Evolutionary conservation across 2,888 invertebrate species (phyloP), one percentile per base, ranked within the genome.

Genomic region (Drosophila subquinaria): DNA sequence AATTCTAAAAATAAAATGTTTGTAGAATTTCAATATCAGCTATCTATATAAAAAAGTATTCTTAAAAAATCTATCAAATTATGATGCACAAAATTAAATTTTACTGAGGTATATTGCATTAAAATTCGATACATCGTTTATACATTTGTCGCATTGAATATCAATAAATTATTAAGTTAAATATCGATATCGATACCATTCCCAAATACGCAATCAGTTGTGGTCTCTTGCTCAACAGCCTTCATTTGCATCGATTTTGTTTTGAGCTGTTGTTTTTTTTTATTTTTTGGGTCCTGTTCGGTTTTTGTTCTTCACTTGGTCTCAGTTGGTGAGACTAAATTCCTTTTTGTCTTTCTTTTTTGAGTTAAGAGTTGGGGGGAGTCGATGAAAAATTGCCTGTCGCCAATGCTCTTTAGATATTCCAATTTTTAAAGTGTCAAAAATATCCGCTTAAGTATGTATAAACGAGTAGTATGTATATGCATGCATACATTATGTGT

Each of bases 391-490:
- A 87, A 84, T 84, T 79, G 82, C 71, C 82, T 81, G 85, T 79
- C 87, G 88, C 78, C 72, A 66, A 67, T 77, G 78, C 73, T 68
- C 71, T 72, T 69, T 69, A 83, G 84, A 87, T 87, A 89, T 87
- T 81, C 79, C 79, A 83, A 84, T 89, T 84, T 84, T 89, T 81
- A 79, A 87, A 84, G 89, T 84, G 84, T 87, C 89, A 84, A 75
- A 89, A 83, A 76, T 84, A 79, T 84, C 68, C 69, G 78, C 73
- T 73, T 83, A 86, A 79, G 59, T 82, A 75, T 82, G 76, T 78
- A 77, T 64, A 77, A 79, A 63, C 65, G 70, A 66, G 59, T 69
- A 27, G 27, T 6, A 66, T 65, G 27, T 27, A 66, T 63, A 65
- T 61, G 45, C 67, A 47, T 63, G 55, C 48, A 55, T 67, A 77